These are phyloP conservation scores for Ectemnius continuus DNA, from an alignment of 2,888 invertebrate genomes.

Conservation along the genomic window DNA sequence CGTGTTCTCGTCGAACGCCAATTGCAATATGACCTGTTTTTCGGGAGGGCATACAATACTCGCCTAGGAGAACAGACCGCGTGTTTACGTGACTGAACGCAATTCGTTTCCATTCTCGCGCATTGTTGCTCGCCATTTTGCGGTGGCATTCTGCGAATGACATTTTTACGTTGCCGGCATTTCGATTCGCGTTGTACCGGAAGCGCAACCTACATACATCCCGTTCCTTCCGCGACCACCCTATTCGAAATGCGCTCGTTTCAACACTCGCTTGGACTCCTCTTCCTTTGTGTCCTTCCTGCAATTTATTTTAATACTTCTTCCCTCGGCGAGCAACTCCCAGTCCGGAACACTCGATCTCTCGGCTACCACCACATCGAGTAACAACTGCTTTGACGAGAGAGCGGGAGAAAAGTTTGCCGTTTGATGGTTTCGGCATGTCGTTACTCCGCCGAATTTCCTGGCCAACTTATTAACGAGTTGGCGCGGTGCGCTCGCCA, in stretches of 20 bases:
- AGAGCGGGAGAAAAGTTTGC: too few relatives aligned
- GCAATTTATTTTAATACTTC: slow-evolving; percentile 6
- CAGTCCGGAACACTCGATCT: not conserved
- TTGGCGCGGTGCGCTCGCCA: too few relatives aligned
- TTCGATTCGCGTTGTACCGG: not conserved
- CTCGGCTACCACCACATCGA: not conserved
- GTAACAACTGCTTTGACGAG: not conserved
- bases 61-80: not conserved
- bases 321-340: not conserved
- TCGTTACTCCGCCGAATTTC: too few relatives aligned
- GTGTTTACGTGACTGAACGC: not conserved
- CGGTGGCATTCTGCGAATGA: slow-evolving; percentile 1
- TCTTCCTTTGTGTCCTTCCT: not conserved
- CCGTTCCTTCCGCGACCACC: not conserved
- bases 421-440: too few relatives aligned
- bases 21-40: too few relatives aligned
- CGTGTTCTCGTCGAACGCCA: too few relatives aligned
- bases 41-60: not conserved
- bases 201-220: slow-evolving; percentile 2
- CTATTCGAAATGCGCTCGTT: not conserved
- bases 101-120: not conserved
- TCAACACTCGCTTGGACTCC: not conserved
- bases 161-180: slow-evolving; percentile 1
- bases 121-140: slow-evolving; percentile 2
- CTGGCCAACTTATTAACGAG: too few relatives aligned